These are phyloP conservation scores for rat (Rattus norvegicus) DNA, from an alignment of 2,113 vertebrate genomes.

Conservation along the genomic window DNA sequence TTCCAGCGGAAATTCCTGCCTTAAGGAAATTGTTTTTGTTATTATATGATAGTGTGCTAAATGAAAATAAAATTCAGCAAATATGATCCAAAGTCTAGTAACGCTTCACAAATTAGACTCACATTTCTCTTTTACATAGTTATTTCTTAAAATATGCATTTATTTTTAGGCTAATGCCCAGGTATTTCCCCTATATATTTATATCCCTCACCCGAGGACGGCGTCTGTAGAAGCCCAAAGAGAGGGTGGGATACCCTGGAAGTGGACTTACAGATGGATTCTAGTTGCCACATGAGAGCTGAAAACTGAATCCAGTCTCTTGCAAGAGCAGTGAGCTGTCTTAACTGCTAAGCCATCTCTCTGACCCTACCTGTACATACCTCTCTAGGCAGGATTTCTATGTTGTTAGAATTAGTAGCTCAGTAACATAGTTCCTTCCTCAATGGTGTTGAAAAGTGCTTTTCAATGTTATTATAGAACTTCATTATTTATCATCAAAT, in stretches of 20 bases:
- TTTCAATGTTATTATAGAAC: neutral
- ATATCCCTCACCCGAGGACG: neutral
- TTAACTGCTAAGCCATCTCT: neutral
- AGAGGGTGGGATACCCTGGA: neutral
- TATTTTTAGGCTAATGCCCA: neutral
- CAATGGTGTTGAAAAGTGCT: neutral
- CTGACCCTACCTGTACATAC: too few relatives aligned
- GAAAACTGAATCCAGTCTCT: too few relatives aligned
- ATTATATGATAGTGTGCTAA: neutral
- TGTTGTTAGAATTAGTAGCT: conserved; percentile 17
- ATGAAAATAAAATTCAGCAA: conserved; percentile 31
- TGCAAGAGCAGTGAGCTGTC: neutral
- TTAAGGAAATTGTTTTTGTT: conserved; percentile 48
- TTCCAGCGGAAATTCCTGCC: neutral
- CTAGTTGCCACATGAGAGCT: neutral
- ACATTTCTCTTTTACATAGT: neutral
- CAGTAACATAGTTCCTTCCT: neutral
- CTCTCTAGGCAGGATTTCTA: neutral
- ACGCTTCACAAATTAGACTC: neutral
- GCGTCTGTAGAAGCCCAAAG: too few relatives aligned
- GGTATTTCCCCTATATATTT: neutral
- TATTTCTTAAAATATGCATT: neutral
- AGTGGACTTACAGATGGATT: neutral
- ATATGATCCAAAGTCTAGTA: neutral
- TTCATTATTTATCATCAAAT: neutral